These are phyloP conservation scores for Oophaga sylvatica DNA, from an alignment of 2,797 vertebrate genomes.

Conservation along the genomic window DNA sequence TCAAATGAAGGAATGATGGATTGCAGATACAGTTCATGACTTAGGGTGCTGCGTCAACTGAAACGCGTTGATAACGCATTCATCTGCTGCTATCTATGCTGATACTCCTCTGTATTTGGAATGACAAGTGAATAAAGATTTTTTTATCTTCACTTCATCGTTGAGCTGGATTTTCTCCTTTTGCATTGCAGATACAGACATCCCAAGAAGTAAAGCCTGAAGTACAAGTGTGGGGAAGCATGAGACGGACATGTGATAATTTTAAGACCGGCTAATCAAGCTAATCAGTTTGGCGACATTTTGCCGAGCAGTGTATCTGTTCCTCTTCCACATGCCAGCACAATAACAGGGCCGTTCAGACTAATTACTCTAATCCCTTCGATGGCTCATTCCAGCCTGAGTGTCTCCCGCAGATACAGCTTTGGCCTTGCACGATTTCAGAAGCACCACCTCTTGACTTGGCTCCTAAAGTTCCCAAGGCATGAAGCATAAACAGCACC, in stretches of 20 bases:
- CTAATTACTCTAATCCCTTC: slow-evolving; percentile 64
- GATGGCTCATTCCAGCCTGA: slow-evolving; percentile 58
- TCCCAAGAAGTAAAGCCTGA: background rate
- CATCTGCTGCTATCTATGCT: too few relatives aligned
- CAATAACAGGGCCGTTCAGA: slow-evolving; percentile 58
- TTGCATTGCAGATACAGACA: background rate
- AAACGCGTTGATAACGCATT: too few relatives aligned
- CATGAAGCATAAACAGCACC: background rate
- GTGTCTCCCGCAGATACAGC: slow-evolving; percentile 50
- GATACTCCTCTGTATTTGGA: too few relatives aligned
- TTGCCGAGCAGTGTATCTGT: slow-evolving; percentile 51
- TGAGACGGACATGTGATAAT: slow-evolving; percentile 45
- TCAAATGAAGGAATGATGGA: background rate
- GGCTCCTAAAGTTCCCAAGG: slow-evolving; percentile 1
- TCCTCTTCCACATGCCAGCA: slow-evolving; percentile 65
- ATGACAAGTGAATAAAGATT: too few relatives aligned
- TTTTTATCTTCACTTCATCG: too few relatives aligned
- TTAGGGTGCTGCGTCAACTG: too few relatives aligned
- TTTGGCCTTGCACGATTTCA: slow-evolving; percentile 27
- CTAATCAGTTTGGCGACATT: slow-evolving; percentile 60
- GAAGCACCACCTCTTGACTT: slow-evolving; percentile 8
- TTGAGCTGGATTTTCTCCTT: too few relatives aligned
- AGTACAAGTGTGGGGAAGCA: slow-evolving; percentile 22
- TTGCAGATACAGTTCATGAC: background rate
- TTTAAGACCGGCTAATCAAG: slow-evolving; percentile 35